Base-by-base conservation (phyloP, 1,140 invertebrate species). In the Bradynema listronoti region DNA sequence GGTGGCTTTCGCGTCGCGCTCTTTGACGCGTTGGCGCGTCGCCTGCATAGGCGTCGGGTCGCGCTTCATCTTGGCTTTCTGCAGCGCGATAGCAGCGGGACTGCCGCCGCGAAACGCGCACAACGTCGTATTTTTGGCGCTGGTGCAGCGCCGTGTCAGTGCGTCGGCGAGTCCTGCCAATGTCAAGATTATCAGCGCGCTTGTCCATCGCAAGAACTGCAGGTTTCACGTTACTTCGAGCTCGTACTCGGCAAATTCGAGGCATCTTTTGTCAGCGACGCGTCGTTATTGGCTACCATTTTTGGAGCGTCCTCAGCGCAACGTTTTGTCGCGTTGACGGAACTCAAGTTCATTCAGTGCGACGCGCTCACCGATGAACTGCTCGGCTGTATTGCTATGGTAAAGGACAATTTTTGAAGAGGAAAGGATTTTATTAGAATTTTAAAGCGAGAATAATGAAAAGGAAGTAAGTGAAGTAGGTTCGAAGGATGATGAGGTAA, bases 201-300 rank as follows among this genome's bases (percentile, higher is more conserved):
- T n/a, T n/a, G 19, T n/a, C 2, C 16, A 14, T 14, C 16, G 19
- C 52, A 11, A 32, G 42, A 60, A 52, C 16, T 51, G n/a, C 51
- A 66, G 27, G 7, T 46, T 4, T 49, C 52, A 3, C 19, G 52
- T 24, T 43, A 34, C 14, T 62, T 62, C 33, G 51, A 50, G n/a
- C 16, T 39, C 22, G 24, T 63, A 24, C 32, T 63, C 41, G 30
- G 27, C 30, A 67, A 67, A 41, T 63, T 63, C 29, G 61, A 63
- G 32, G 64, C 50, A 5, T 61, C 52, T 11, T 63, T 63, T 45
- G 50, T 63, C 14, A 41, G 30, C 14, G 65, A 63, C 14, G 5
- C 14, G 22, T 11, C 11, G 4, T 16, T 68, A 24, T 30, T 63
- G 24, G 14, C 11, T 22, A 42, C 14, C 16, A 45, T 63, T 33